Evolutionary conservation across 2,888 invertebrate genomes (phyloP), one percentile per base, ranked within the genome.

Genomic region (Melanotus villosus): DNA sequence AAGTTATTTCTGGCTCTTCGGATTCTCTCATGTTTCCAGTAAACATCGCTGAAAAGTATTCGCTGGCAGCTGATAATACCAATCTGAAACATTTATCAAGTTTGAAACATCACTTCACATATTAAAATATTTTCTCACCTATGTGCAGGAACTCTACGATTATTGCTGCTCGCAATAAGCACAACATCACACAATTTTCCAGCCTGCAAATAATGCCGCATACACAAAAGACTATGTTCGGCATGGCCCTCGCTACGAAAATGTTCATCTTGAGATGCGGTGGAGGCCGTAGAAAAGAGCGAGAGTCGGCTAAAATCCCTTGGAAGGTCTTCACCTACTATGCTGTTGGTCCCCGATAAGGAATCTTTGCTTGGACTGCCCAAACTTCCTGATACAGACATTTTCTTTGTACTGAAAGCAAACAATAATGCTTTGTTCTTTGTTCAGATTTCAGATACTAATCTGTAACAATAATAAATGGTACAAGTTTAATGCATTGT

Each of bases 21-120:
- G 95, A 90, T 86, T 98, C 97, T 75, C 92, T 88, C 72, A 98
- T 86, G 65, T 93, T 92, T 65, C 93, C 94, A 21, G 95, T 97
- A 82, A 98, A 98, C 97, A 98, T 98, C 43, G 96, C 96, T 45
- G 94, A 92, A 87, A 98, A 98, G 84, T 98, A 98, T 84, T 96
- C 96, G 77, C 96, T 96, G 67, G 95, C 94, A 43, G 97, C 95
- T 77, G 95, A 93, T 73, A 98, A 88, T 59, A 98, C 94, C 74
- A 98, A 87, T 80, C 96, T 92, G 86, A 64, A 80, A 65, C 36
- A 78, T 64, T 7, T 26, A 7, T 26, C 26, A 26, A 26, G 7
- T 7, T 5, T 26, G 4, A 41, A 71, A 26, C 26, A 26, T 5
- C 4, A 26, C 7, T 45, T n/a, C n/a, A n/a, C n/a, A n/a, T n/a